Evolutionary conservation across 2,888 invertebrate genomes (phyloP).

Genomic region (Drosophila putrida): DNA sequence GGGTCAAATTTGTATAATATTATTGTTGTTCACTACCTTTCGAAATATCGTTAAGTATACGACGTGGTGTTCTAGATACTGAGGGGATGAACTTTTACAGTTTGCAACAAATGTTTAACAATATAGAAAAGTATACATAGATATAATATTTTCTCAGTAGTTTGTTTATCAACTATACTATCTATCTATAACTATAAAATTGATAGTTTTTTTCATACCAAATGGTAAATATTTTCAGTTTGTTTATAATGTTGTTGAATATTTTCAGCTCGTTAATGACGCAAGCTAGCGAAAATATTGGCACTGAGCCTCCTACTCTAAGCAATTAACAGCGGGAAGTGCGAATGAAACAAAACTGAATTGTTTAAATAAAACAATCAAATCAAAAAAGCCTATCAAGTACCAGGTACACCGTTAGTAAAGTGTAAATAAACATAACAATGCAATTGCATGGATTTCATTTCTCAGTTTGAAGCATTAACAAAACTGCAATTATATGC

Average conservation of each 20-base stretch:
- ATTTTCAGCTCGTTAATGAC: constrained; percentile 41
- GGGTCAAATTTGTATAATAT: no score
- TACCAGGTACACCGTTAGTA: neutral
- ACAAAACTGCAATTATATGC: constrained; percentile 33
- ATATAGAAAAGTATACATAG: neutral
- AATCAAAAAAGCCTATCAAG: neutral
- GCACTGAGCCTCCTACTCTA: neutral
- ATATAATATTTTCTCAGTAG: neutral
- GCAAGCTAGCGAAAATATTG: constrained; percentile 44
- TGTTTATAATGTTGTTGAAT: constrained; percentile 31
- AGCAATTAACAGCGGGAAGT: constrained; percentile 43
- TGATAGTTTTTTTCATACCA: constrained; percentile 1
- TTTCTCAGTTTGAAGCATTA: constrained; percentile 21
- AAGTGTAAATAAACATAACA: constrained; percentile 24
- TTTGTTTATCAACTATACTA: neutral
- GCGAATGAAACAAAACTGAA: constrained; percentile 35
- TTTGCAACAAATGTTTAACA: no score
- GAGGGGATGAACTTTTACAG: no score
- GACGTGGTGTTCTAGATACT: neutral
- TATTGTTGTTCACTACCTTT: neutral
- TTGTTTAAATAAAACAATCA: constrained; percentile 28
- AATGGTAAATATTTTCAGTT: constrained; percentile 15
- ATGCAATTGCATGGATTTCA: constrained; percentile 35
- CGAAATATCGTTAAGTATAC: neutral
- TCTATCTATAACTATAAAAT: constrained; percentile 7